Evolutionary conservation across 2,113 vertebrate species (phyloP).

Genomic region (Xyliphius kryptos): DNA sequence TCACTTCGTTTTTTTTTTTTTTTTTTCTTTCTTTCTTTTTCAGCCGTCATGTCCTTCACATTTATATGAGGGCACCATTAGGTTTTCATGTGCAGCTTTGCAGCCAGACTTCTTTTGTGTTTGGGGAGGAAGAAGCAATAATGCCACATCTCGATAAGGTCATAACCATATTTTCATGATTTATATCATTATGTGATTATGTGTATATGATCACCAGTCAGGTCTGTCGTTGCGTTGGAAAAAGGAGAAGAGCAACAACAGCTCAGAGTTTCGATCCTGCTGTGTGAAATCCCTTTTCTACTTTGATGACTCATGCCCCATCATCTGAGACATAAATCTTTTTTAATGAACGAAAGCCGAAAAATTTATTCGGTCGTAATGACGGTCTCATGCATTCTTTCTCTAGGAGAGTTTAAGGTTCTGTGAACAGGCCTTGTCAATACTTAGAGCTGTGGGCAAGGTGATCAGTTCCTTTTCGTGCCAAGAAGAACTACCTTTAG

Average conservation of each 20-base stretch:
- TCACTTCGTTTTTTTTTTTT: conserved; percentile 38
- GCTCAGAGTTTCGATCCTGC: no score
- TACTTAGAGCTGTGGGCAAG: conserved; percentile 70
- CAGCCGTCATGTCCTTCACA: conserved; percentile 76
- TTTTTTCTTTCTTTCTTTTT: conserved; percentile 20
- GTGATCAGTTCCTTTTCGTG: conserved; percentile 69
- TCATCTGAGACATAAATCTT: no score
- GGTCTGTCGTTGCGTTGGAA: no score
- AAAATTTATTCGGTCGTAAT: no score
- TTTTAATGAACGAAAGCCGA: no score
- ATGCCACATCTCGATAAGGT: conserved; percentile 76
- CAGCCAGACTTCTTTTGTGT: conserved; percentile 71
- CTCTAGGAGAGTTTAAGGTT: conserved; percentile 79
- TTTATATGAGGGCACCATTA: conserved; percentile 58
- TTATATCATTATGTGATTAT: neutral
- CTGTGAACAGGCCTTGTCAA: conserved; percentile 64
- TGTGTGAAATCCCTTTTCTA: no score
- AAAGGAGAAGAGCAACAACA: no score
- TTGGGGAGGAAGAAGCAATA: conserved; percentile 80
- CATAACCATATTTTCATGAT: conserved; percentile 1
- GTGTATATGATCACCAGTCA: no score
- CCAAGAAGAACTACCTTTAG: conserved; percentile 51
- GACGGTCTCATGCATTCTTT: neutral
- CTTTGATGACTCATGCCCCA: no score
- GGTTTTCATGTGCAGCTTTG: conserved; percentile 76